Evolutionary conservation across 2,888 invertebrate species (phyloP).

Genomic region (Diarsia rubi): DNA sequence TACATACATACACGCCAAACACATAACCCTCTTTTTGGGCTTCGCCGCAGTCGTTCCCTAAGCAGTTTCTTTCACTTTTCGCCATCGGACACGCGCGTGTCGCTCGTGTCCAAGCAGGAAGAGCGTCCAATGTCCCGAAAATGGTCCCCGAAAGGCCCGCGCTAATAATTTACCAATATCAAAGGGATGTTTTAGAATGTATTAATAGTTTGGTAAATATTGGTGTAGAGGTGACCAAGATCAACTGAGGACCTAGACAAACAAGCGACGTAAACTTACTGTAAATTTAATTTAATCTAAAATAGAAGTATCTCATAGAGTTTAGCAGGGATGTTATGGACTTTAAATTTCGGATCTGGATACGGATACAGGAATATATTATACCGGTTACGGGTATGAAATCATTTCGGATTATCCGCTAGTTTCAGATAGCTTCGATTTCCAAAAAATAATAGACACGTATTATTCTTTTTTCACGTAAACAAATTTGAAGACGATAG

Average conservation of each 20-base stretch:
- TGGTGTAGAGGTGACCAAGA: conserved; percentile 5
- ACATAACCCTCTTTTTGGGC: too few species aligned
- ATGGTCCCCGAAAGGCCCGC: background rate
- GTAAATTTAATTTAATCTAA: background rate
- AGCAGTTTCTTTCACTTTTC: background rate
- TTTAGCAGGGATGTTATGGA: too few species aligned
- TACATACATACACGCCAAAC: too few species aligned
- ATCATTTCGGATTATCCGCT: too few species aligned
- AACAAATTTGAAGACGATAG: too few species aligned
- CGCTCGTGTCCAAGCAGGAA: background rate
- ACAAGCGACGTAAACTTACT: background rate
- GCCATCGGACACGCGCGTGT: background rate
- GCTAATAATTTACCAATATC: background rate
- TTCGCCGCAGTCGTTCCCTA: too few species aligned
- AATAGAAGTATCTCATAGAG: background rate
- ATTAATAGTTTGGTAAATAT: conserved; percentile 23
- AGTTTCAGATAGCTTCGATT: too few species aligned
- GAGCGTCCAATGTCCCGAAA: background rate
- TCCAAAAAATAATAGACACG: too few species aligned
- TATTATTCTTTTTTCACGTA: too few species aligned
- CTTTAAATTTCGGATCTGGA: too few species aligned
- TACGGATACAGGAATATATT: too few species aligned
- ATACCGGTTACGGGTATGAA: too few species aligned
- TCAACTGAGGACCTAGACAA: background rate
- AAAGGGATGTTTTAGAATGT: background rate